Base-by-base conservation (phyloP, 2,888 invertebrate species). In the Hypomecis atomaria region DNA sequence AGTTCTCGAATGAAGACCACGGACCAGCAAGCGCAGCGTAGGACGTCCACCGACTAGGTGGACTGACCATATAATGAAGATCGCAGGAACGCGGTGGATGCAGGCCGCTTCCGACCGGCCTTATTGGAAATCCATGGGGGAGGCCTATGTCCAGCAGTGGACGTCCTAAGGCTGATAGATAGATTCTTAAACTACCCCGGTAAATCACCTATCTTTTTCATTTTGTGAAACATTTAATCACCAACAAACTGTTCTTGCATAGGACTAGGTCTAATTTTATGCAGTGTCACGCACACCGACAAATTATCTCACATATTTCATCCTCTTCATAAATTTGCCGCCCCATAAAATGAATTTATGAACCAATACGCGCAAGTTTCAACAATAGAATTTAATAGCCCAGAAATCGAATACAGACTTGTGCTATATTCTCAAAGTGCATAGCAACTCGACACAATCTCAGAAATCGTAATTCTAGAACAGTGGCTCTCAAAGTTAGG, bases 381-480 rank as follows among this genome's bases (percentile, higher is more conserved):
- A 63, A 49, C 54, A 63, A 63, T 63, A 63, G 63, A 63, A 54
- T 63, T 63, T 63, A 63, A 63, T 55, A 54, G 60, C 53, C 47
- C 47, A 47, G 43, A 59, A 52, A 57, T 60, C 52, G 34, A 56
- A 60, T 47, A 36, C 53, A 61, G 38, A 8, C 45, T 40, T 37
- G n/a, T 4, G 49, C 36, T 44, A 48, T 47, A 62, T 58, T 52
- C 47, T 23, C 50, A 10, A 40, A 44, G 53, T 43, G 34, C 53
- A 48, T 60, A 53, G 53, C 60, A 61, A 61, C 65, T 44, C 60
- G 53, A 65, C 55, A 63, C 63, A 71, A 72, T 70, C 57, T 63
- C 57, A 55, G 65, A 65, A 66, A 67, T 59, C 62, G 67, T 72
- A 72, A 69, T 58, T 69, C 59, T 55, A 54, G 59, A 59, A 23